Percentiles rank a stretch among this genome's conserved stretches.
These are phyloP conservation scores for Siniperca obscura DNA, from an alignment of 2,797 vertebrate species.

Conservation along the genomic window DNA sequence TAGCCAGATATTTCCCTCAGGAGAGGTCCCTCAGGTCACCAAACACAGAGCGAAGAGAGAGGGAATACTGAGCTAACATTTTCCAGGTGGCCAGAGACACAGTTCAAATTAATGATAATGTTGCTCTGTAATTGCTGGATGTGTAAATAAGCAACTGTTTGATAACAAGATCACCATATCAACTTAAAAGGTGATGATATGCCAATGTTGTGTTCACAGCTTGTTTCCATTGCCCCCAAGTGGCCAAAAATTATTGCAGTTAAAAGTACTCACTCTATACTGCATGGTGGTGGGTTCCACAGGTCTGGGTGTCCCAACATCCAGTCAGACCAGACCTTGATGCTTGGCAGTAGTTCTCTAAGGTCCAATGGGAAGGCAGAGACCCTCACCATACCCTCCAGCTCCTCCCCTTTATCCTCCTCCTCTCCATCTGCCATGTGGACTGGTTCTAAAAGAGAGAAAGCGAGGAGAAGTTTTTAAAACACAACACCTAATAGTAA, in stretches of 20 bases:
- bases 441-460: constrained; percentile 79
- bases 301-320: constrained; percentile 97
- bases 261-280: constrained; percentile 81
- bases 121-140: background rate
- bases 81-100: background rate
- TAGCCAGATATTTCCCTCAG: background rate
- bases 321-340: constrained; percentile 99
- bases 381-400: constrained; percentile 90
- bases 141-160: background rate
- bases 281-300: constrained; percentile 96
- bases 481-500: background rate
- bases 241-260: background rate
- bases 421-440: constrained; percentile 73
- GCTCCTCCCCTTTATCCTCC: constrained; percentile 75
- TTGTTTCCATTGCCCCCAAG: background rate
- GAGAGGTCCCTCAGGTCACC: too few relatives aligned
- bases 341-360: constrained; percentile 93
- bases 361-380: constrained; percentile 91
- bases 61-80: background rate
- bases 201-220: background rate
- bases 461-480: accelerated
- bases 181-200: background rate
- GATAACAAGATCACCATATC: background rate
- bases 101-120: background rate
- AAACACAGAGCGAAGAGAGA: background rate